phyloP scores from a whole-genome alignment of 2,888 invertebrate species.

The Epinotia nisella region DNA sequence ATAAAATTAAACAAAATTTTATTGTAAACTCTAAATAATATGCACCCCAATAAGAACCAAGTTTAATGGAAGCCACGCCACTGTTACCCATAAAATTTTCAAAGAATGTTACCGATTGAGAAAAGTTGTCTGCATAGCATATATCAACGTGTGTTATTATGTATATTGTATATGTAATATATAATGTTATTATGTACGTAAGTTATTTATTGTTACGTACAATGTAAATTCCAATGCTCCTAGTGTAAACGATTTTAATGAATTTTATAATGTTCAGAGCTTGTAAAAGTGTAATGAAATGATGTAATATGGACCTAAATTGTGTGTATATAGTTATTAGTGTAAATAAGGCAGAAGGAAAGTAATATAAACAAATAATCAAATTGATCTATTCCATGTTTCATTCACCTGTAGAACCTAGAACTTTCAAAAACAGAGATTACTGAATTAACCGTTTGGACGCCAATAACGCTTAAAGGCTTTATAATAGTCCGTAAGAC shows the following conservation, averaged over 20 bases:
- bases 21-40: no score
- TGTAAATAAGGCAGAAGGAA: slow-evolving; percentile 71
- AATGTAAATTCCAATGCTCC: slow-evolving; percentile 30
- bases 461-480: no score
- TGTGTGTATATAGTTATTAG: slow-evolving; percentile 75
- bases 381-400: slow-evolving; percentile 13
- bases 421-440: no score
- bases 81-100: background rate
- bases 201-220: slow-evolving; percentile 32
- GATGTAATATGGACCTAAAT: slow-evolving; percentile 77
- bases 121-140: background rate
- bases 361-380: slow-evolving; percentile 58
- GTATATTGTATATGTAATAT: slow-evolving; percentile 19
- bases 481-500: no score
- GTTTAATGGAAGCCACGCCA: no score
- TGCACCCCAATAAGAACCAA: no score
- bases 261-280: slow-evolving; percentile 52
- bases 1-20: no score
- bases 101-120: background rate
- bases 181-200: slow-evolving; percentile 24
- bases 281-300: slow-evolving; percentile 53
- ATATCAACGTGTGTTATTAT: slow-evolving; percentile 17
- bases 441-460: no score
- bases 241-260: slow-evolving; percentile 40
- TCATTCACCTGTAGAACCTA: background rate